A percentile compares a stretch with the other conserved stretches of the same genome.
Evolutionary conservation across 2,113 vertebrate genomes (phyloP).

Genomic region (Carassius gibelio): DNA sequence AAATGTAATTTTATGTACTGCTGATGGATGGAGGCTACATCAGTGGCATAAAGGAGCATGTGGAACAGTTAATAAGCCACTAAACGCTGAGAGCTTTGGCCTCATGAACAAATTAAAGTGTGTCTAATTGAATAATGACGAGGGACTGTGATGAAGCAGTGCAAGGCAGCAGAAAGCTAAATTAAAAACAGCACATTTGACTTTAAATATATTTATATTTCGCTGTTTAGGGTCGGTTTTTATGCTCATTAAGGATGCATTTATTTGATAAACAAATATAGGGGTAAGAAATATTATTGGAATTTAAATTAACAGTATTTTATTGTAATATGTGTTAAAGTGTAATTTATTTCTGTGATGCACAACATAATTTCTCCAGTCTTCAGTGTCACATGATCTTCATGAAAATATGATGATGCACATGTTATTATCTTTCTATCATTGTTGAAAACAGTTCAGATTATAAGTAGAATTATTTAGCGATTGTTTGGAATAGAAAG

Average conservation of each 20-base stretch:
- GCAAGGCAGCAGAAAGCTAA: slow-evolving; percentile 35
- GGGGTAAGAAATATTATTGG: too few relatives aligned
- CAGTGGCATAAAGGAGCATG: slow-evolving; percentile 35
- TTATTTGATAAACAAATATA: background rate
- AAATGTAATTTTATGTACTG: slow-evolving; percentile 58
- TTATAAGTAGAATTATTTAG: too few relatives aligned
- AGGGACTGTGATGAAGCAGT: slow-evolving; percentile 59
- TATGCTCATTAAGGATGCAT: background rate
- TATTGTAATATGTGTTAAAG: background rate
- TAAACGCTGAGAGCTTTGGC: slow-evolving; percentile 66
- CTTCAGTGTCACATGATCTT: too few relatives aligned
- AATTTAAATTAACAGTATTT: too few relatives aligned
- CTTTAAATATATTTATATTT: background rate
- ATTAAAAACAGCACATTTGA: slow-evolving; percentile 55
- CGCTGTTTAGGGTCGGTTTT: background rate
- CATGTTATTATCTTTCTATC: too few relatives aligned
- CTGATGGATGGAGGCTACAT: slow-evolving; percentile 48
- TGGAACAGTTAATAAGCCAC: slow-evolving; percentile 65
- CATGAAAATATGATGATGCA: too few relatives aligned
- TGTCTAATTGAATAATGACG: slow-evolving; percentile 66
- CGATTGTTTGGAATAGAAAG: too few relatives aligned
- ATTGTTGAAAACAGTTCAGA: too few relatives aligned
- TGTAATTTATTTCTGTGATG: background rate
- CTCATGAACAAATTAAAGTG: slow-evolving; percentile 59
- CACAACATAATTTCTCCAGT: too few relatives aligned